A percentile compares a stretch with the other conserved stretches of the same genome.
Evolutionary conservation across 2,888 invertebrate genomes (phyloP).

Genomic region (Xestoiulus laeticollis): DNA sequence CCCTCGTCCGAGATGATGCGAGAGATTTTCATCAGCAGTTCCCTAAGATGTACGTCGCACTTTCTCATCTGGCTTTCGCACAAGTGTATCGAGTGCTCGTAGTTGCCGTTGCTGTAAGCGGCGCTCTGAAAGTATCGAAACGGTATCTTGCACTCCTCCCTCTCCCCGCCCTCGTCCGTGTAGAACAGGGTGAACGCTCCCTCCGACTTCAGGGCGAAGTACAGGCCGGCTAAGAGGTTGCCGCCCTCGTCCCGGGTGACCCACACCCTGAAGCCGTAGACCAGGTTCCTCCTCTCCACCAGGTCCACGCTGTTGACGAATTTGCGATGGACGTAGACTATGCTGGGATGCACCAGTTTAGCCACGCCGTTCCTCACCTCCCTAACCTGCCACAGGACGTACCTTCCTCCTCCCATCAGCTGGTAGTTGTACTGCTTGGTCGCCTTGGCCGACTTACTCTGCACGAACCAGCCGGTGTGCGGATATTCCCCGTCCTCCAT

Average conservation of each 20-base stretch:
- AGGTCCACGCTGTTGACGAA: constrained; percentile 76
- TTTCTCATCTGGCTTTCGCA: constrained; percentile 38
- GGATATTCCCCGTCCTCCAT: constrained; percentile 87
- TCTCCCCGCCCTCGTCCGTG: constrained; percentile 73
- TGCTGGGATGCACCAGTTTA: constrained; percentile 71
- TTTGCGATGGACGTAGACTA: constrained; percentile 78
- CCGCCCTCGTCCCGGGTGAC: constrained; percentile 85
- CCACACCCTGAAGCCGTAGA: constrained; percentile 78
- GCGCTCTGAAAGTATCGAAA: constrained; percentile 71
- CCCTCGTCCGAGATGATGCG: constrained; percentile 75
- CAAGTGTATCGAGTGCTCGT: constrained; percentile 46
- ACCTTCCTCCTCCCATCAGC: constrained; percentile 72
- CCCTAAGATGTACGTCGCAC: constrained; percentile 70
- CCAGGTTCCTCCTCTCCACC: constrained; percentile 87
- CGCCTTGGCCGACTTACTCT: constrained; percentile 78
- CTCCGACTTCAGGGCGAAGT: constrained; percentile 76
- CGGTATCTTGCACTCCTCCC: constrained; percentile 75
- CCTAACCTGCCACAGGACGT: constrained; percentile 85
- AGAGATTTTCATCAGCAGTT: constrained; percentile 73
- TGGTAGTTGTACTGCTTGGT: constrained; percentile 86
- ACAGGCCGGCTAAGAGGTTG: constrained; percentile 82
- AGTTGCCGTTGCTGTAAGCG: constrained; percentile 39
- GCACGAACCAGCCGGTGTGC: constrained; percentile 74
- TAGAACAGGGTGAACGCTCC: constrained; percentile 78
- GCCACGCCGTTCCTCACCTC: constrained; percentile 71